These are phyloP conservation scores for Dicyrtomina minuta DNA, from an alignment of 2,888 invertebrate genomes.

Conservation along the genomic window DNA sequence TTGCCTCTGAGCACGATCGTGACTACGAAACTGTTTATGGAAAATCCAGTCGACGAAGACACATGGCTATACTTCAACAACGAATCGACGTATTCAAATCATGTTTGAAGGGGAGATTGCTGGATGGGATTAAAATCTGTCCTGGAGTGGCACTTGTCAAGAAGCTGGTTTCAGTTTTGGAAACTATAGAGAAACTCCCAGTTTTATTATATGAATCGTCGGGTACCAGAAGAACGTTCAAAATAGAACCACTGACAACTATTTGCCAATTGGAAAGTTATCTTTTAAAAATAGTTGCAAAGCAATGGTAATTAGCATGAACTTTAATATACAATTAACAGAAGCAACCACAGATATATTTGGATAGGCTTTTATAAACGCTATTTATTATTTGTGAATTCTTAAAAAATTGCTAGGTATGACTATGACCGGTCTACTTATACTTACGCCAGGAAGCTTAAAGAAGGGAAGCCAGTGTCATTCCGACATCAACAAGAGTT, in stretches of 20 bases:
- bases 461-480: conserved; percentile 64
- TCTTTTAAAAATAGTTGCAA: conserved; percentile 92
- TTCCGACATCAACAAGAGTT: conserved; percentile 86
- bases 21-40: conserved; percentile 48
- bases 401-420: conserved; percentile 60
- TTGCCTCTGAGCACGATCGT: conserved; percentile 50
- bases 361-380: background rate
- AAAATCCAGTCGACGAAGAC: conserved; percentile 50
- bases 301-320: conserved; percentile 78
- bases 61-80: conserved; percentile 53
- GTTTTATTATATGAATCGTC: conserved; percentile 90
- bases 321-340: background rate
- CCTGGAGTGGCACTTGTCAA: conserved; percentile 70
- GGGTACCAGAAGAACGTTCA: conserved; percentile 81
- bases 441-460: conserved; percentile 82
- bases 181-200: conserved; percentile 93
- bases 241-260: conserved; percentile 95
- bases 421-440: conserved; percentile 88
- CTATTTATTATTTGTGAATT: too few species aligned
- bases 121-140: conserved; percentile 46
- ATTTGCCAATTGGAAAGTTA: conserved; percentile 89
- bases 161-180: conserved; percentile 89
- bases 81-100: conserved; percentile 50
- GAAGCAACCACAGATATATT: background rate
- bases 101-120: conserved; percentile 43